Evolutionary conservation across 2,113 vertebrate genomes (phyloP), one percentile per base, ranked within the genome.

Genomic region (Urocynchramus pylzowi): DNA sequence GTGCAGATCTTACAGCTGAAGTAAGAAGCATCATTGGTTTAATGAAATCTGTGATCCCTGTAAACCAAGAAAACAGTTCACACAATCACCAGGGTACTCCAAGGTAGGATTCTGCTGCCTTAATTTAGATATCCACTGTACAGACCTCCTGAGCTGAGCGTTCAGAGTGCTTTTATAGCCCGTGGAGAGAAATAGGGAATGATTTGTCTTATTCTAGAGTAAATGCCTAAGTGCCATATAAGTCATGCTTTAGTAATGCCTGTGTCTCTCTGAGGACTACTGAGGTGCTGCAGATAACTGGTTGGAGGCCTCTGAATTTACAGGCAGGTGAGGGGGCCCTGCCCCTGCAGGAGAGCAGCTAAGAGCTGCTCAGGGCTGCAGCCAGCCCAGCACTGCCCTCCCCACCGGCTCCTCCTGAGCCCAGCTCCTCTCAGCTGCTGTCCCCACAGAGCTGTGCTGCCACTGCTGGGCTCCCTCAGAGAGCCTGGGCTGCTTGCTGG

Each of bases 121-220:
- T 89, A 71, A 95, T 95, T 84, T 87, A 87, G 94, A 91, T 64
- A 71, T 93, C 64, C 9, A 6, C 59, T 67, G 71, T 16, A 42
- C 33, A 81, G 86, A 70, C 27, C 15, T 13, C 45, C 84, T 45
- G 33, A 63, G 86, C 63, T 76, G 80, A 74, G 59, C 44, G 2
- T 54, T 44, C 39, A 47, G 60, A 65, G n/a, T 52, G 31, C 76
- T 92, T 91, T 81, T 71, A 81, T 44, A 75, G 94, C 75, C 95
- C 91, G 3, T 7, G 60, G 93, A 95, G 94, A 89, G 89, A 89
- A 87, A 89, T 70, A 90, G 64, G 60, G 69, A 95, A 93, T 92
- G 60, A 92, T 94, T 95, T 90, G 76, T 95, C 93, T 92, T 81
- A 63, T 84, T 93, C 47, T 37, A 33, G 49, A 84, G 52, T 89